Conservation (phyloP, 2,113 vertebrate species). For the Merops nubicus region DNA sequence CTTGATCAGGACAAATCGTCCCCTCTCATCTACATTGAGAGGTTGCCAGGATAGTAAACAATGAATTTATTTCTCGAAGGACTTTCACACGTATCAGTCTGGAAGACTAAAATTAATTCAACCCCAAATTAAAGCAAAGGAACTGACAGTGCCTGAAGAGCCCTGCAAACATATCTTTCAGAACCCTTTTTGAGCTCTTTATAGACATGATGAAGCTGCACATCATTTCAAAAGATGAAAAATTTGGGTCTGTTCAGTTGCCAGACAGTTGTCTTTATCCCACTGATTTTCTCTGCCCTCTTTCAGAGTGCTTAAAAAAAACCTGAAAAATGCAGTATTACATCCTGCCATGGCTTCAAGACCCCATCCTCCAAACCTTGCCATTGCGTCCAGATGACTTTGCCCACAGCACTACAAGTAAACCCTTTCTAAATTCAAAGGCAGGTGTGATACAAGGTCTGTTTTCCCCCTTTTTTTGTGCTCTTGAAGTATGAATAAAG, state of each 20-base stretch:
- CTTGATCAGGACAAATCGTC: background rate
- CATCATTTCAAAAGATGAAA: background rate
- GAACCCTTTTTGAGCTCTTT: background rate
- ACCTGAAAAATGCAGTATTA: background rate
- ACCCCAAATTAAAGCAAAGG: background rate
- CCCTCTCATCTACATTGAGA: background rate
- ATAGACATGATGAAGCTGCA: background rate
- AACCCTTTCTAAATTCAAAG: slow-evolving; percentile 66
- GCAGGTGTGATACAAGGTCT: slow-evolving; percentile 47
- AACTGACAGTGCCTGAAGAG: background rate
- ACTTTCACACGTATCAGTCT: background rate
- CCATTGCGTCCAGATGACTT: background rate
- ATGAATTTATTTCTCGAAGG: background rate
- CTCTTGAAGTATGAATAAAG: slow-evolving; percentile 42
- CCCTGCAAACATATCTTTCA: background rate
- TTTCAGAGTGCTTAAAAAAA: background rate
- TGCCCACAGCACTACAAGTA: slow-evolving; percentile 11
- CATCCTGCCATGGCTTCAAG: background rate
- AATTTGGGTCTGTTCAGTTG: background rate
- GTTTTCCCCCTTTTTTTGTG: background rate
- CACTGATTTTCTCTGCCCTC: background rate
- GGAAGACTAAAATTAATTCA: background rate
- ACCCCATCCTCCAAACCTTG: background rate
- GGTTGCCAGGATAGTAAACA: background rate
- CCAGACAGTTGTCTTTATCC: background rate